A percentile compares a stretch with the other conserved stretches of the same genome.
These are phyloP conservation scores for Chiloscyllium plagiosum DNA, from an alignment of 2,113 vertebrate species.

Conservation along the genomic window DNA sequence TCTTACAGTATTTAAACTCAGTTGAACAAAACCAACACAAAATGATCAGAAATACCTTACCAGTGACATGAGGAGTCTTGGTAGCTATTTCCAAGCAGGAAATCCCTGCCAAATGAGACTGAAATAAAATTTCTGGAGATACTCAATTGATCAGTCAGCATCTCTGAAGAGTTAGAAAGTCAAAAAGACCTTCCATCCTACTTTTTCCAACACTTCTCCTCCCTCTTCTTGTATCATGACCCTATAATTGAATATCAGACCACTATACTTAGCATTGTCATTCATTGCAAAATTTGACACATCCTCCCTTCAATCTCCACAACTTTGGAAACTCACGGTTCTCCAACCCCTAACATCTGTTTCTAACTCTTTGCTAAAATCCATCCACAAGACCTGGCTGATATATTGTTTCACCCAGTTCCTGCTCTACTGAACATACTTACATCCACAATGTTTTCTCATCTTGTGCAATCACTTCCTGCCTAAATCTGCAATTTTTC, in stretches of 20 bases:
- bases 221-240: background rate
- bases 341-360: no score
- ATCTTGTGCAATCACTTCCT: background rate
- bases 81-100: background rate
- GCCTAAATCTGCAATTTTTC: background rate
- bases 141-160: background rate
- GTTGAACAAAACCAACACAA: background rate
- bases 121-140: background rate
- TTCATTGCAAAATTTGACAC: background rate
- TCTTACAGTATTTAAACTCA: background rate
- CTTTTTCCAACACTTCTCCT: background rate
- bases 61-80: background rate
- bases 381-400: background rate
- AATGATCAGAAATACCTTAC: background rate
- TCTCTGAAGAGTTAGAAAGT: background rate
- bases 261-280: background rate
- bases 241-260: background rate
- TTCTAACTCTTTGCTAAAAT: background rate
- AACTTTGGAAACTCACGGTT: background rate
- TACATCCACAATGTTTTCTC: background rate
- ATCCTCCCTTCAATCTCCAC: background rate
- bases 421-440: background rate
- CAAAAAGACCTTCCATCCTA: no score
- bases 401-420: background rate
- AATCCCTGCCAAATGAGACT: background rate